Percentiles rank a stretch among this genome's conserved stretches.
phyloP scores from a whole-genome alignment of 1,140 invertebrate genomes.

The Steinernema khuongi region DNA sequence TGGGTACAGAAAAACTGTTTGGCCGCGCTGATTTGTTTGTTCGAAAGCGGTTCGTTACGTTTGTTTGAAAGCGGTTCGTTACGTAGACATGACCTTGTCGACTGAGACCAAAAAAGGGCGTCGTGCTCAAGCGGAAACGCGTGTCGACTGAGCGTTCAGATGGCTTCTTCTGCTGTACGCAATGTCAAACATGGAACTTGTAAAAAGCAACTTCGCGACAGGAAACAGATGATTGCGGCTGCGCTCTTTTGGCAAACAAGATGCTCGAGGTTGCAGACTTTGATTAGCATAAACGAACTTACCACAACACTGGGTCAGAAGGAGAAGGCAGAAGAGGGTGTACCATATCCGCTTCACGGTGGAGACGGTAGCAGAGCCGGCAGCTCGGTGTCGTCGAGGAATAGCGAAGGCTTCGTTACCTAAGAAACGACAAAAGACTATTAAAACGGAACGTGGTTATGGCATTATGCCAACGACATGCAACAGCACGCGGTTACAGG shows the following conservation, averaged over 20 bases:
- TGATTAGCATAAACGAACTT: neutral
- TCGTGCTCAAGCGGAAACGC: neutral
- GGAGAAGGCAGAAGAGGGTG: neutral
- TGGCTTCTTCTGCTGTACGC: neutral
- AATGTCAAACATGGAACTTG: neutral
- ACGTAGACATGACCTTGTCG: conserved; percentile 1
- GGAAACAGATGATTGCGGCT: too few species aligned
- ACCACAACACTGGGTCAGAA: neutral
- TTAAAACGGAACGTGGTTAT: neutral
- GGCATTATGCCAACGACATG: neutral
- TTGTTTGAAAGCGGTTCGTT: conserved; percentile 1
- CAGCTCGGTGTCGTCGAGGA: neutral
- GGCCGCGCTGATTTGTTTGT: conserved; percentile 7
- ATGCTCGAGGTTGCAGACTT: too few species aligned
- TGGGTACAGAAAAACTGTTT: neutral
- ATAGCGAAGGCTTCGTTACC: neutral
- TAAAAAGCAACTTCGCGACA: too few species aligned
- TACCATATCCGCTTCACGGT: neutral
- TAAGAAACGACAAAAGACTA: neutral
- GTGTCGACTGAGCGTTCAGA: neutral
- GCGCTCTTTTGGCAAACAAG: too few species aligned
- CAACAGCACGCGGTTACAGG: neutral
- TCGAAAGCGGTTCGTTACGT: conserved; percentile 9
- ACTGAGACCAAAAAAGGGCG: neutral
- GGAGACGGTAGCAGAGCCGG: neutral